Evolutionary conservation across 2,113 vertebrate genomes (phyloP).

Genomic region (Noctilio leporinus): DNA sequence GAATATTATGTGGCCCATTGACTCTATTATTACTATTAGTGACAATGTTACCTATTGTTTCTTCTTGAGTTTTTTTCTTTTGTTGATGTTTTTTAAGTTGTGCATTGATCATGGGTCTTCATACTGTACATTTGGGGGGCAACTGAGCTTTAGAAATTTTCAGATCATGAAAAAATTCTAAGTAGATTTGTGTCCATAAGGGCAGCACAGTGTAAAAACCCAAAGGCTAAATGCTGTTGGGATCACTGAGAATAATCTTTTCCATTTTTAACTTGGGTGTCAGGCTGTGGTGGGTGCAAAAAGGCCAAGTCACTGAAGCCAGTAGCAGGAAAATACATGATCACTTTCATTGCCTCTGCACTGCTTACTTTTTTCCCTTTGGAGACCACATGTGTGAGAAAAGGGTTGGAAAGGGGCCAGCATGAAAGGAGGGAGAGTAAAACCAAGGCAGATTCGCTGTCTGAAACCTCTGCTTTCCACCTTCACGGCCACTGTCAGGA

Average conservation of each 20-base stretch:
- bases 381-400: neutral
- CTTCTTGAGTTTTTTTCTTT: neutral
- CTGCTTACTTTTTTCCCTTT: neutral
- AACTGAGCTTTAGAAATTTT: neutral
- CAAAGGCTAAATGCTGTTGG: neutral
- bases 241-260: neutral
- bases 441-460: neutral
- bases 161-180: neutral
- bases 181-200: neutral
- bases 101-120: neutral
- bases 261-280: neutral
- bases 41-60: neutral
- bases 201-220: neutral
- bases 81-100: neutral
- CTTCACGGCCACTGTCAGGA: neutral
- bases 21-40: neutral
- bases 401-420: neutral
- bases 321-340: neutral
- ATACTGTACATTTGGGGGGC: neutral
- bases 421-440: neutral
- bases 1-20: neutral
- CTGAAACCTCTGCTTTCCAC: neutral
- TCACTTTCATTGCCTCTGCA: neutral
- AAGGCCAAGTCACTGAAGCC: neutral
- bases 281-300: neutral